Conservation (phyloP, 2,888 invertebrate genomes). For the Bibio marci region DNA sequence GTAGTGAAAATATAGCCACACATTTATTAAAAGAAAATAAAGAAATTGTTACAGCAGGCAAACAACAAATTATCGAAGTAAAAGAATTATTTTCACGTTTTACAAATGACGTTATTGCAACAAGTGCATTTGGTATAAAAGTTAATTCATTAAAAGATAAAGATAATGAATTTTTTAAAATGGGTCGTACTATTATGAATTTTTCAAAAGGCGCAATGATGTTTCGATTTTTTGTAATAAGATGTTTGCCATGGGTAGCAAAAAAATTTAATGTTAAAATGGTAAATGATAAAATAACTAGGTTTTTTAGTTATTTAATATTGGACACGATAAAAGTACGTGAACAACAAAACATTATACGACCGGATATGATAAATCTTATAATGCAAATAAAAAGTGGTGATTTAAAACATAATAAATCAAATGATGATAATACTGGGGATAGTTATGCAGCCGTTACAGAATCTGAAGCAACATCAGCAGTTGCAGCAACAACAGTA, state of each 20-base stretch:
- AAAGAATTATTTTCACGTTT: conserved; percentile 6
- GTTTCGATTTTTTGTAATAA: background rate
- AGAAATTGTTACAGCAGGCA: conserved; percentile 17
- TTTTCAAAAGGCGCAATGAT: background rate
- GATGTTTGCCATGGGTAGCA: conserved; percentile 6
- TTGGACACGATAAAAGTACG: conserved; percentile 9
- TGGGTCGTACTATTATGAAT: background rate
- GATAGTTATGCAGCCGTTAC: conserved; percentile 18
- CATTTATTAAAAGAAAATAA: conserved; percentile 27
- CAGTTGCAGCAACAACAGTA: conserved; percentile 26
- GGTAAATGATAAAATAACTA: background rate
- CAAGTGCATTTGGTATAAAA: conserved; percentile 33
- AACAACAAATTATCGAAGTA: background rate
- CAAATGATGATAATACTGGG: conserved; percentile 7
- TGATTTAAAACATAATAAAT: conserved; percentile 6
- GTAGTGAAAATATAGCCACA: conserved; percentile 7
- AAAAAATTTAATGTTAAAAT: background rate
- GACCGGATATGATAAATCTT: conserved; percentile 12
- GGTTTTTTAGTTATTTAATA: conserved; percentile 10
- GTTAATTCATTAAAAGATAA: conserved; percentile 26
- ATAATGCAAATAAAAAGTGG: conserved; percentile 12
- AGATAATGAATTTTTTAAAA: conserved; percentile 1
- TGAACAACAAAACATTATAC: conserved; percentile 9
- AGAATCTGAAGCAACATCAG: conserved; percentile 11
- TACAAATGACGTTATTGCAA: conserved; percentile 30